Percentiles rank a stretch among this genome's conserved stretches.
Conservation (phyloP, 2,888 invertebrate species). For the Zygaena filipendulae region DNA sequence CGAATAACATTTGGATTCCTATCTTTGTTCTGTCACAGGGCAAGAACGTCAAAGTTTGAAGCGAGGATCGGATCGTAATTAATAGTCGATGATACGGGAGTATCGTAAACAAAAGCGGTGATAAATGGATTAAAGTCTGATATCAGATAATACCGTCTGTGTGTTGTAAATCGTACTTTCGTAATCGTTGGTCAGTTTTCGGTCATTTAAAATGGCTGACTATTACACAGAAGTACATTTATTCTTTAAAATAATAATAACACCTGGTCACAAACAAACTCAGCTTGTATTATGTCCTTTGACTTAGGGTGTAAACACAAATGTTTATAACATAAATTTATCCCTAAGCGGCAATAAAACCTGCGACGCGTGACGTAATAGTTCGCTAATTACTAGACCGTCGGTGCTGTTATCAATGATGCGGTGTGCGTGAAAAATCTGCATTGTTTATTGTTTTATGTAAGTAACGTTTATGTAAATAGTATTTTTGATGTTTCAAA, state of each 20-base stretch:
- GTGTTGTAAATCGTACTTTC: slow-evolving; percentile 60
- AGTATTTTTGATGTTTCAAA: no score
- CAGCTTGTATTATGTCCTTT: no score
- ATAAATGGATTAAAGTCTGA: slow-evolving; percentile 64
- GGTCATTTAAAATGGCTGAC: slow-evolving; percentile 20
- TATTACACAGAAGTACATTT: slow-evolving; percentile 20
- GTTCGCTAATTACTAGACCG: no score
- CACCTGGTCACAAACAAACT: no score
- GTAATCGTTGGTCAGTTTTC: slow-evolving; percentile 51
- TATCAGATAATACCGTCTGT: slow-evolving; percentile 59
- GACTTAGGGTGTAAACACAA: no score
- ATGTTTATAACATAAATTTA: no score
- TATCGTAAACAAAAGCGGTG: slow-evolving; percentile 67
- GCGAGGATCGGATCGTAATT: slow-evolving; percentile 65
- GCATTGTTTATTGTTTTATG: no score
- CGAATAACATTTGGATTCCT: slow-evolving; percentile 66
- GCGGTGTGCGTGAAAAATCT: no score
- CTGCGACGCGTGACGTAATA: no score
- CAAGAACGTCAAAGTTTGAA: slow-evolving; percentile 66
- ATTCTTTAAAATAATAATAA: slow-evolving; percentile 1
- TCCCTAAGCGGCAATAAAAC: no score
- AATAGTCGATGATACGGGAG: slow-evolving; percentile 67
- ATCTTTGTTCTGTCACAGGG: slow-evolving; percentile 66
- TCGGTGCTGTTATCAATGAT: no score
- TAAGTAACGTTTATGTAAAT: no score